A percentile compares a stretch with the other conserved stretches of the same genome.
phyloP scores from a whole-genome alignment of 2,888 invertebrate species.

The Ecdyonurus torrentis region DNA sequence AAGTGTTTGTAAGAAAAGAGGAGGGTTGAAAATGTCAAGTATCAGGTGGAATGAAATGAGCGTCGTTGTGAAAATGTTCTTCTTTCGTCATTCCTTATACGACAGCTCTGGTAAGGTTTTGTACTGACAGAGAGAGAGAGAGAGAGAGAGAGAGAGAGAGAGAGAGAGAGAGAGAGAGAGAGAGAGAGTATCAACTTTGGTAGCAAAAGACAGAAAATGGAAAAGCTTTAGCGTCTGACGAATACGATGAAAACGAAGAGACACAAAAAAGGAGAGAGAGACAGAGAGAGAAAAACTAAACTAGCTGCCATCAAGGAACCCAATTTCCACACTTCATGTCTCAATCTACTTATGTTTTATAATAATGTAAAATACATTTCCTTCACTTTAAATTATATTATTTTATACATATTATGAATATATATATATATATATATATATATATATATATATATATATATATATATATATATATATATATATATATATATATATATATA shows the following conservation, averaged over 20 bases:
- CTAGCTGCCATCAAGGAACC: neutral
- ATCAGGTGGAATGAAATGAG: neutral
- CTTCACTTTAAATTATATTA: neutral
- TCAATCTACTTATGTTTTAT: neutral
- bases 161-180: no score
- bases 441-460: neutral
- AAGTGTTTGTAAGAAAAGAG: neutral
- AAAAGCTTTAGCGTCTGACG: no score
- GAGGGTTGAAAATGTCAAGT: neutral
- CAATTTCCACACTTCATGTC: neutral
- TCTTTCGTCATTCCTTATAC: neutral
- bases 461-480: neutral
- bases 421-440: neutral
- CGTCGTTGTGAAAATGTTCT: neutral
- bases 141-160: no score
- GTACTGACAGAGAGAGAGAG: neutral
- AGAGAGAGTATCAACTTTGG: no score
- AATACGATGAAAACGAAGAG: no score
- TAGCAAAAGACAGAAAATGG: no score
- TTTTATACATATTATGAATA: neutral
- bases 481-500: neutral
- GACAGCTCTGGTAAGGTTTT: neutral
- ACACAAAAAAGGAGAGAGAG: no score
- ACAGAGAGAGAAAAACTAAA: neutral
- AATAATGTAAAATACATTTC: neutral